These are phyloP conservation scores for Eudasyphora cyanicolor DNA, from an alignment of 2,888 invertebrate species.

Conservation along the genomic window DNA sequence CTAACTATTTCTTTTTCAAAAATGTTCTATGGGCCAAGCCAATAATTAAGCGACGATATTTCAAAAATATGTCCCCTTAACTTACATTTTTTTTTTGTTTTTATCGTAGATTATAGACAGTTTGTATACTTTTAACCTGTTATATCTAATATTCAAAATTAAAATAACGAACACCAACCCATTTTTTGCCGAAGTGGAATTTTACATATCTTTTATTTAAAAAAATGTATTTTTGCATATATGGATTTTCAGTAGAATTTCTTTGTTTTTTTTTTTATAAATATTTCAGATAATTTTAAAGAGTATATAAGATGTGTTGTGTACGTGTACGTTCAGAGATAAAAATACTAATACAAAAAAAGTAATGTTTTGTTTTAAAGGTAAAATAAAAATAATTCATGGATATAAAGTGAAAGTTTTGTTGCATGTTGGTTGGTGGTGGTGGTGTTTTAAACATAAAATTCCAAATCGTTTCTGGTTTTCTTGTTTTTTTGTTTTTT, in stretches of 20 bases:
- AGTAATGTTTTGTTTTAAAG: slow-evolving; percentile 21
- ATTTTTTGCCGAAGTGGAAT: slow-evolving; percentile 65
- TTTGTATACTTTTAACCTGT: slow-evolving; percentile 2
- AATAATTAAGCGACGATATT: too few relatives aligned
- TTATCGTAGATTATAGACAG: background rate
- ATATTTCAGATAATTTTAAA: slow-evolving; percentile 48
- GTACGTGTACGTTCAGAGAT: background rate
- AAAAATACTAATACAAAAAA: slow-evolving; percentile 31
- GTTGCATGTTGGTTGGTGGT: too few relatives aligned
- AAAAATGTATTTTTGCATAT: slow-evolving; percentile 54
- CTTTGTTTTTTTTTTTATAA: slow-evolving; percentile 46
- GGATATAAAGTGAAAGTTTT: background rate
- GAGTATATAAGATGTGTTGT: slow-evolving; percentile 28
- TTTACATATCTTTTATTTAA: slow-evolving; percentile 61
- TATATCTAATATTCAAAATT: too few relatives aligned
- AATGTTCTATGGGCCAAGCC: too few relatives aligned
- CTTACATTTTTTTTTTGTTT: too few relatives aligned
- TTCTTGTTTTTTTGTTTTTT: background rate
- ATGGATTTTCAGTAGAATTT: slow-evolving; percentile 52
- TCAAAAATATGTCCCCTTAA: too few relatives aligned
- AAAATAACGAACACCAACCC: slow-evolving; percentile 26
- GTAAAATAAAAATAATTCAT: slow-evolving; percentile 25
- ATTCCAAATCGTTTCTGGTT: slow-evolving; percentile 40
- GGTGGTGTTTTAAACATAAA: slow-evolving; percentile 22
- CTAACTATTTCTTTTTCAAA: too few relatives aligned